phyloP scores from a whole-genome alignment of 2,797 vertebrate genomes.

The Antrozous pallidus region DNA sequence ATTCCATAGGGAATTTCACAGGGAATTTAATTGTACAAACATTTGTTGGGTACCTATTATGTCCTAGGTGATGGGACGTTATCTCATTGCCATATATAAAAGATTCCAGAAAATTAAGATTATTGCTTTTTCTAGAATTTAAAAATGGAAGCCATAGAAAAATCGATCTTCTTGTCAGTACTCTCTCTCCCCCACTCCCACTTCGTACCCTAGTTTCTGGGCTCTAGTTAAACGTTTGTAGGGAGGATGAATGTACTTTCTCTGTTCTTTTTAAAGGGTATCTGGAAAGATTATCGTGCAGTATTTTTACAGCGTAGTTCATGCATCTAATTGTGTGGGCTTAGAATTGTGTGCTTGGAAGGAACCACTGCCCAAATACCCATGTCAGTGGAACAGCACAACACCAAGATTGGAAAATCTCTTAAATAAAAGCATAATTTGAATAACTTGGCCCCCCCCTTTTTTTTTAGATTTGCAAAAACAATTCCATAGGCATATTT shows the following conservation, averaged over 20 bases:
- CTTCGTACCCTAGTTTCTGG: not conserved
- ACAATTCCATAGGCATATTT: constrained; percentile 27
- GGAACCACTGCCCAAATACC: not conserved
- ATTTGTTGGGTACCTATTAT: constrained; percentile 62
- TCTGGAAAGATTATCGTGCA: not conserved
- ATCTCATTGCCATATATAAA: constrained; percentile 48
- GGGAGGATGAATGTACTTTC: not conserved
- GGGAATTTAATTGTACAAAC: constrained; percentile 54
- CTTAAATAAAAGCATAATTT: constrained; percentile 22
- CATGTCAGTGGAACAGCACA: not conserved
- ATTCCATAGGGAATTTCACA: constrained; percentile 40
- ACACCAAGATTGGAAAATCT: constrained; percentile 30
- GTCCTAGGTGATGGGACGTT: constrained; percentile 48
- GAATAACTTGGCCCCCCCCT: not conserved
- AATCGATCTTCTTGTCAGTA: not conserved
- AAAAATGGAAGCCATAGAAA: constrained; percentile 24
- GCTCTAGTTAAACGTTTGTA: not conserved
- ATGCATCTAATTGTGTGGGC: not conserved
- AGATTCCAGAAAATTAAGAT: constrained; percentile 41
- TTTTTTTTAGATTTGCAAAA: constrained; percentile 48
- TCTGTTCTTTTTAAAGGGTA: constrained; percentile 7
- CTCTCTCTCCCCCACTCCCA: not conserved
- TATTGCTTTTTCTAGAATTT: constrained; percentile 46
- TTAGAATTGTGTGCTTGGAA: not conserved
- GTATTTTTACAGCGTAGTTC: constrained; percentile 19